Percentiles rank a stretch among this genome's conserved stretches.
Conservation (phyloP, 2,113 vertebrate genomes). For the Tachysurus fulvidraco region DNA sequence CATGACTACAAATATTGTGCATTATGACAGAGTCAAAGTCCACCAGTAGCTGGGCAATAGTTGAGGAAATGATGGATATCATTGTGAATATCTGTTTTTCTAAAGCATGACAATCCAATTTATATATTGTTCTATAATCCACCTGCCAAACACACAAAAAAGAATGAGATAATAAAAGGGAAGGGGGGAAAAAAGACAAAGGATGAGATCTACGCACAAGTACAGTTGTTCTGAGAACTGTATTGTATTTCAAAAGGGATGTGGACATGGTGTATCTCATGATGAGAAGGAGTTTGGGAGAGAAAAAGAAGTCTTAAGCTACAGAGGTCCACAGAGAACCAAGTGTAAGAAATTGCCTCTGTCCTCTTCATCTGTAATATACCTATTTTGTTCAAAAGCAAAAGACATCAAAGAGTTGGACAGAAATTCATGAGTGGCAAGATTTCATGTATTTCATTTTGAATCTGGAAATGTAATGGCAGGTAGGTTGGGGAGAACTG, state of each 20-base stretch:
- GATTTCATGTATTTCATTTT: constrained; percentile 67
- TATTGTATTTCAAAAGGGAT: constrained; percentile 47
- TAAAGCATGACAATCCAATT: not conserved
- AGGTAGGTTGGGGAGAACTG: constrained; percentile 48
- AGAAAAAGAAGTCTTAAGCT: constrained; percentile 39
- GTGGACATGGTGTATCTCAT: not conserved
- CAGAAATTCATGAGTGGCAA: constrained; percentile 68
- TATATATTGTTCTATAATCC: not conserved
- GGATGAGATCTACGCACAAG: not conserved
- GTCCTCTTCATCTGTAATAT: constrained; percentile 72
- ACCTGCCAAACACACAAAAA: not conserved
- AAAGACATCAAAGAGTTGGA: constrained; percentile 70
- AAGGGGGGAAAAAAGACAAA: not conserved
- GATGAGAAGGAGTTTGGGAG: not conserved
- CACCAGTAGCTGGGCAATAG: too few species aligned
- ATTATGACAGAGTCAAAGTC: not conserved
- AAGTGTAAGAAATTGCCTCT: constrained; percentile 64
- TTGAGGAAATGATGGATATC: not conserved
- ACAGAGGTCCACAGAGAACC: constrained; percentile 54
- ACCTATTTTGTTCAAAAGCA: constrained; percentile 76
- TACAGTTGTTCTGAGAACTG: not conserved
- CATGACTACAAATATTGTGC: not conserved
- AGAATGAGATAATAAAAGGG: not conserved
- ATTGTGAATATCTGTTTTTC: not conserved
- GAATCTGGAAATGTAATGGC: constrained; percentile 60